Evolutionary conservation across 2,113 vertebrate genomes (phyloP), one percentile per base, ranked within the genome.

Genomic region (Zootoca vivipara): DNA sequence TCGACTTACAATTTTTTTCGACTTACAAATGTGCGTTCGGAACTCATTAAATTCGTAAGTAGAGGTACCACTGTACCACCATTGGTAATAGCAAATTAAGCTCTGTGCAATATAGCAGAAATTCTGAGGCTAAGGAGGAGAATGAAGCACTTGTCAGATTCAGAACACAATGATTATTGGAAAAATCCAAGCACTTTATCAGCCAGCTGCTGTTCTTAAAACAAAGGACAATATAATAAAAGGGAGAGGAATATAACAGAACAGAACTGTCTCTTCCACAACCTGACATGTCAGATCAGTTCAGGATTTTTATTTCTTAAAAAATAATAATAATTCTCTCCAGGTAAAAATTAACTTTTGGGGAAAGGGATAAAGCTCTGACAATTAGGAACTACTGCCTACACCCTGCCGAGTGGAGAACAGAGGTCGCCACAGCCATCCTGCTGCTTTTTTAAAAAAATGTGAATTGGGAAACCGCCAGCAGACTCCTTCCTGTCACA

Each of bases 111-210:
- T 26, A 52, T 2, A 78, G 78, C 5, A 12, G 74, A 78, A 69
- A 46, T 20, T 86, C 12, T 86, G 2, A 67, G 62, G 28, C 62
- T 86, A 46, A 78, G 35, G 38, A 85, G 77, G 56, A 77, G 75
- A 85, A 85, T 20, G 26, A 38, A 78, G 62, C 40, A 42, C 26
- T 69, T 69, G 28, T 33, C 62, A 78, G 74, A 33, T 86, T 86
- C 62, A 33, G 74, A 78, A 86, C 30, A 78, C 74, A 67, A 78
- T 52, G 75, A 40, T 86, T 69, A 86, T 69, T 65, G 74, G 62
- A 86, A 86, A 86, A 69, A 33, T 52, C 74, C 30, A 30, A 52
- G 28, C 30, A 46, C 38, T 85, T 85, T 65, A 78, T 77, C 74
- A 85, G 75, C 72, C 30, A 13, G 73, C 72, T 78, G 74, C 58